Evolutionary conservation across 2,797 vertebrate genomes (phyloP).

Genomic region (Chaetophractus vellerosus): DNA sequence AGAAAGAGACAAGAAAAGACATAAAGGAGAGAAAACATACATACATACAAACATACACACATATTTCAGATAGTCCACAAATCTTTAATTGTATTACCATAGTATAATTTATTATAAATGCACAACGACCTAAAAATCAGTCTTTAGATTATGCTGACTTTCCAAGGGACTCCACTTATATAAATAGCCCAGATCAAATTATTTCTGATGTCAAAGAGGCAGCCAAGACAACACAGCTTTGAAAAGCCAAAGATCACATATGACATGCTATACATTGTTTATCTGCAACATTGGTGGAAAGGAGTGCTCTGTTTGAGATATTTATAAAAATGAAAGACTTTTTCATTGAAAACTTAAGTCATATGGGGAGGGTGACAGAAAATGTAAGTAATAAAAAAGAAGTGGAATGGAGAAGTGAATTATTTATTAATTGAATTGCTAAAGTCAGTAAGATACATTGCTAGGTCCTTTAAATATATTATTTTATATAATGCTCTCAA

Average conservation of each 20-base stretch:
- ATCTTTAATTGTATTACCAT: background rate
- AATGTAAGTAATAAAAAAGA: conserved; percentile 36
- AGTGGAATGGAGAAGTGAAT: background rate
- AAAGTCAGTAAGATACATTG: background rate
- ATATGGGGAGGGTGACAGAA: background rate
- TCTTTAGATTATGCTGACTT: background rate
- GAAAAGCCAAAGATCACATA: background rate
- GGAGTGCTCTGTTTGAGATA: background rate
- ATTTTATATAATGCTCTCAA: background rate
- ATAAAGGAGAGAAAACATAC: background rate
- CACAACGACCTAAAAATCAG: background rate
- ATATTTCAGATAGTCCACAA: conserved; percentile 16
- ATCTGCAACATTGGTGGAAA: background rate
- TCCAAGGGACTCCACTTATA: background rate
- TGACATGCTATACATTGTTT: background rate
- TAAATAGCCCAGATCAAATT: background rate
- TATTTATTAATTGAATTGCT: conserved; percentile 14
- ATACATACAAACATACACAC: background rate
- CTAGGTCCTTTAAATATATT: background rate
- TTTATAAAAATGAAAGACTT: background rate
- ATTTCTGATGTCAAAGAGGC: background rate
- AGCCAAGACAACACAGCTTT: background rate
- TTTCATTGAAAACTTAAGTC: conserved; percentile 37
- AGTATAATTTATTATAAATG: conserved; percentile 9
- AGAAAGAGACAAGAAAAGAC: background rate